phyloP scores from a whole-genome alignment of 2,888 invertebrate genomes.

The Trisateles emortualis region DNA sequence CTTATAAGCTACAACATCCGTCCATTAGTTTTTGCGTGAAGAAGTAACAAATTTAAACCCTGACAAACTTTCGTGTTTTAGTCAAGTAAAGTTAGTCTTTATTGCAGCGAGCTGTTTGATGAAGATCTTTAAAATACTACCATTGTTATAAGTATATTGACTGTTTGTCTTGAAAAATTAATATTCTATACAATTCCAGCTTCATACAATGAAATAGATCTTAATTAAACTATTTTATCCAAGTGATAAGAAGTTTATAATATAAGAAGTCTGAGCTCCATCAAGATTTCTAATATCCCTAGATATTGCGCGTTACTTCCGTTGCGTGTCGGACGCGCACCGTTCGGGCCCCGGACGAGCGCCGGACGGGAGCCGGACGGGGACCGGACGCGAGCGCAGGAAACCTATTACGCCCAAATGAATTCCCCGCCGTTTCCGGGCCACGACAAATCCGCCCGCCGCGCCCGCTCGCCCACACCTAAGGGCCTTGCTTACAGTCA shows the following conservation, averaged over 20 bases:
- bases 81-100: no score
- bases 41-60: no score
- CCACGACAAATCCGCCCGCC: slow-evolving; percentile 79
- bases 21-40: no score
- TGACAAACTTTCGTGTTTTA: no score
- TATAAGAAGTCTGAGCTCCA: slow-evolving; percentile 6
- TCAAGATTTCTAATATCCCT: slow-evolving; percentile 41
- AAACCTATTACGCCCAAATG: slow-evolving; percentile 87
- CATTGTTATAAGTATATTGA: no score
- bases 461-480: slow-evolving; percentile 74
- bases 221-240: no score
- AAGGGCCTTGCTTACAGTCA: slow-evolving; percentile 65
- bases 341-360: slow-evolving; percentile 67
- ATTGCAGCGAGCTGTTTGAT: no score
- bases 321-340: slow-evolving; percentile 73
- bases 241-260: background rate
- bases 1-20: no score
- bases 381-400: slow-evolving; percentile 79
- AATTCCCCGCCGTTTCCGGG: slow-evolving; percentile 84
- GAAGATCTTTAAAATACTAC: no score
- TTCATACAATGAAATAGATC: no score
- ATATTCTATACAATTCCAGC: no score
- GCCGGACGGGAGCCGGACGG: slow-evolving; percentile 75
- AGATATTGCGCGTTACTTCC: slow-evolving; percentile 64
- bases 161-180: no score